A percentile compares a stretch with the other conserved stretches of the same genome.
Conservation (phyloP, 1,140 invertebrate species). For the Chrysomallon squamiferum region DNA sequence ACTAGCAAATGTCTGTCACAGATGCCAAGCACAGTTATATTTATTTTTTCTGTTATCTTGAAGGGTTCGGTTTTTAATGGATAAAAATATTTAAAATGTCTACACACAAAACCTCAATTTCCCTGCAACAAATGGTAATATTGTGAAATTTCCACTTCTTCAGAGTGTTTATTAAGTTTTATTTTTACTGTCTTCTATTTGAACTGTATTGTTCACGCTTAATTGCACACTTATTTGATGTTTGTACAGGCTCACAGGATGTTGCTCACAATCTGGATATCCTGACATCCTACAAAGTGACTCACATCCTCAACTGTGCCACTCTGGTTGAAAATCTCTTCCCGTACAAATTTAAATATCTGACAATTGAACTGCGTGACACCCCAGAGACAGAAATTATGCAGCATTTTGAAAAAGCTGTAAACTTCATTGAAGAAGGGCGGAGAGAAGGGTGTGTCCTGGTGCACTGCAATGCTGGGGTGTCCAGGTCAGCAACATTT, state of each 20-base stretch:
- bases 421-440: slow-evolving; percentile 91
- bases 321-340: slow-evolving; percentile 98
- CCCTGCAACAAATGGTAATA: no score
- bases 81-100: no score
- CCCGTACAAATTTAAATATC: slow-evolving; percentile 92
- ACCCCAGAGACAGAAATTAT: slow-evolving; percentile 93
- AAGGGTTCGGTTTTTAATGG: no score
- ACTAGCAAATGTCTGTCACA: no score
- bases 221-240: slow-evolving; percentile 5
- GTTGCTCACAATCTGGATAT: slow-evolving; percentile 85
- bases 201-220: no score
- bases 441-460: slow-evolving; percentile 65
- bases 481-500: slow-evolving; percentile 56
- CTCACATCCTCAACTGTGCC: slow-evolving; percentile 95
- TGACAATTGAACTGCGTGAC: slow-evolving; percentile 93
- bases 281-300: slow-evolving; percentile 84
- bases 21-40: no score
- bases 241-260: slow-evolving; percentile 54
- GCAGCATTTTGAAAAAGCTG: slow-evolving; percentile 94
- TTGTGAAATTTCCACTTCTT: no score
- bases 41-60: no score
- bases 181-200: no score
- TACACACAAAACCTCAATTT: no score
- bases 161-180: no score
- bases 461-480: slow-evolving; percentile 60